Evolutionary conservation across 35 echinoderm and acorn worm species (phyloP), one percentile per base, ranked within the genome.

Genomic region (Patiria miniata): DNA sequence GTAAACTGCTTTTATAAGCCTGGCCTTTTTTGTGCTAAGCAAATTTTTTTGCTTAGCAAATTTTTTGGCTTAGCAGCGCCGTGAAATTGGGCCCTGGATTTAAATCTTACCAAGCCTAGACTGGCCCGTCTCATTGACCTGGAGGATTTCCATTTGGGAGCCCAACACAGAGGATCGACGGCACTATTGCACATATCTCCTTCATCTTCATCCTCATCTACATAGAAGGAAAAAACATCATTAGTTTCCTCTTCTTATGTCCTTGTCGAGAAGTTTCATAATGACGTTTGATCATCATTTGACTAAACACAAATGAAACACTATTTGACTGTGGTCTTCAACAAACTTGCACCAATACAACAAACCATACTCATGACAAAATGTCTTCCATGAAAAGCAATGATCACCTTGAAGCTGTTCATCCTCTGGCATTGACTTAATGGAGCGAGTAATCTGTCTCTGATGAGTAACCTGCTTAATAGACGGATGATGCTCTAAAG

Each of bases 61-160:
- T n/a, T n/a, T n/a, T n/a, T n/a, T n/a, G n/a, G n/a, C 42, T 47
- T 12, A 47, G 42, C 42, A 47, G 42, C 4, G 12, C n/a, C n/a
- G 12, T 47, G 42, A 47, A 47, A 47, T 47, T 12, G 12, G 12
- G 42, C 4, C 42, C 4, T 4, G 12, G 4, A 6, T 12, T 12
- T 47, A 4, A 6, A 47, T 30, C 96, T 92, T 77, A 99, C 96
- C 90, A 99, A 56, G 39, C 93, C 89, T 56, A 99, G 61, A 77
- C 92, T 99, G 12, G 89, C 85, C 17, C 96, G 77, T 55, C 81
- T 93, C 80, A 99, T 94, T 26, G 86, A 86, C 42, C 96, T 77
- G 23, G 96, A 92, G 52, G 95, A 94, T 57, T 86, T 91, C 93
- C 96, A 99, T 21, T 94, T 89, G 65, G 44, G 39, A 78, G 76